Evolutionary conservation across 2,888 invertebrate genomes (phyloP), one percentile per base, ranked within the genome.

Genomic region (Lamellibrachia columna): DNA sequence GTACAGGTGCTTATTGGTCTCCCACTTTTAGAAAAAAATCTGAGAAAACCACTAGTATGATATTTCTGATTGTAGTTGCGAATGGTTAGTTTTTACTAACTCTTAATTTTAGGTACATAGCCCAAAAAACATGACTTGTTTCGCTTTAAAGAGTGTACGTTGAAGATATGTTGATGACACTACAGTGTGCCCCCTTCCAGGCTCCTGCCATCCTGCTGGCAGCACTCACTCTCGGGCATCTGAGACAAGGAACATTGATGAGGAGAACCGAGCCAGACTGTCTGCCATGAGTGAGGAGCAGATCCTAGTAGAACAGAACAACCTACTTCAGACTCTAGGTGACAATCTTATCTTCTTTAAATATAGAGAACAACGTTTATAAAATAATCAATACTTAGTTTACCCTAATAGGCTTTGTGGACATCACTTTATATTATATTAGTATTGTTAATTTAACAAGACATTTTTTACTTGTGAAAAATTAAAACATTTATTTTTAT

Each of bases 251-350:
- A 55, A 53, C 91, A 92, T 91, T 53, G 91, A 55, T n/a, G 55
- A 97, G 94, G 98, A 98, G 96, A 99, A 98, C 96, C 91, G 98
- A 0, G 96, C 97, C 94, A 96, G 97, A 93, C 95, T 99, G 15
- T 97, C 97, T 90, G 96, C 97, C 95, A 98, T 99, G 98, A 97
- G 97, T 1, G 97, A 97, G 94, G 97, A 97, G 92, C 98, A 98
- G 95, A 98, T 99, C 94, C 95, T 98, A 28, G 97, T 97, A 92
- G 98, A 98, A 96, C 97, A 97, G 94, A 97, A 97, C 94, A 97
- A 98, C 95, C 96, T 99, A 52, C 95, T 98, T 11, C 96, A 97
- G 52, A 94, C 94, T 92, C 90, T 96, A 53, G 96, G 96, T 96
- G 93, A 92, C 91, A n/a, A 9, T 9, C 52, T 75, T 11, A 4